Percentiles rank a stretch among this genome's conserved stretches.
These are phyloP conservation scores for Heteromurus nitidus DNA, from an alignment of 2,888 invertebrate species.

Conservation along the genomic window DNA sequence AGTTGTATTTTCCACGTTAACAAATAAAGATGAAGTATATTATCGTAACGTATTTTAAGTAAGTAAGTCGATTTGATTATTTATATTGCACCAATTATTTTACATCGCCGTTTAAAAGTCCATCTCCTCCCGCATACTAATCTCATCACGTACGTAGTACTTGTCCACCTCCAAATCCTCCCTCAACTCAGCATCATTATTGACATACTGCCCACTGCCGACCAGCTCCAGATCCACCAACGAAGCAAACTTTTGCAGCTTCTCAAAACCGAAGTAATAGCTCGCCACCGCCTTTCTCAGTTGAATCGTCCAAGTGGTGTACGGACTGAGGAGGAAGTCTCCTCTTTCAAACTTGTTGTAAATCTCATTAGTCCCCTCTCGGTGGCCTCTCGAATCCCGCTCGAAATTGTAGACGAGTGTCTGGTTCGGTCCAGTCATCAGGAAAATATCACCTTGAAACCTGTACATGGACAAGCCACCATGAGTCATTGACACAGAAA, in stretches of 20 bases:
- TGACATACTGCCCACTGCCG: conserved; percentile 30
- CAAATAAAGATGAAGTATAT: too few relatives aligned
- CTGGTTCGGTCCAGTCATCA: neutral
- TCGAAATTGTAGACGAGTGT: conserved; percentile 44
- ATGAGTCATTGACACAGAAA: conserved; percentile 42
- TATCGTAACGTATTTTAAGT: too few relatives aligned
- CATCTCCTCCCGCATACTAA: too few relatives aligned
- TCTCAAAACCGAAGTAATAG: neutral
- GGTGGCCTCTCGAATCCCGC: neutral
- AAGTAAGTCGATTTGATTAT: too few relatives aligned
- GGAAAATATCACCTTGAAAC: neutral
- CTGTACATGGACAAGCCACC: conserved; percentile 45
- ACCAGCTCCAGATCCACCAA: conserved; percentile 36
- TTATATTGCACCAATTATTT: too few relatives aligned
- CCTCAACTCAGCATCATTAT: neutral
- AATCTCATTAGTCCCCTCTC: neutral
- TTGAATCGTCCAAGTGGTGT: conserved; percentile 55
- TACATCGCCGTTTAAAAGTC: too few relatives aligned
- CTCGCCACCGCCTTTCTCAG: neutral
- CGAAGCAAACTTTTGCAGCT: neutral
- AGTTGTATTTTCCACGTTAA: too few relatives aligned
- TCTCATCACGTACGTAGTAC: too few relatives aligned
- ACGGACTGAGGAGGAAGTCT: conserved; percentile 54
- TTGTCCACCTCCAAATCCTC: neutral
- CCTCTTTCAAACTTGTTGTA: neutral